Base-by-base conservation (phyloP, 2,797 vertebrate genomes). In the Aselliscus stoliczkanus region DNA sequence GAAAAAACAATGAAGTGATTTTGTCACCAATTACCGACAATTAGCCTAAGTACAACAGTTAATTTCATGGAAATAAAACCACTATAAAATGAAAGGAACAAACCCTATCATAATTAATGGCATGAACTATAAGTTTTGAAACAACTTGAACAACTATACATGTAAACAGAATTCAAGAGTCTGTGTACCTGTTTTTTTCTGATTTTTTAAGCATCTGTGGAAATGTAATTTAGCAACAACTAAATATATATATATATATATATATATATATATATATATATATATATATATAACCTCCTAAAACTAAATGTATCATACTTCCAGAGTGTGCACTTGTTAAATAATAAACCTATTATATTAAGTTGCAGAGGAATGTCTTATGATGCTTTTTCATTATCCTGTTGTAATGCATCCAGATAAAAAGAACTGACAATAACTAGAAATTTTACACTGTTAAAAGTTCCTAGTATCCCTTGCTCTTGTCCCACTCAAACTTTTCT, bases 1-100 rank as follows among this genome's bases (percentile, higher is more conserved):
- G 98, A 97, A 98, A 98, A 98, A 98, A 98, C 98, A 98, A 98
- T 98, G 98, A 98, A 98, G 97, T 97, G 98, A 97, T 98, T 98
- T 97, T 98, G 97, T 98, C 96, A 98, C 96, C 98, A 98, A 98
- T 98, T 98, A 98, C 98, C 97, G 98, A 97, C 97, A 98, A 98
- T 98, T 98, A 98, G 97, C 95, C 90, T 97, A 98, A 98, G 96
- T 96, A 98, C 21, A 50, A 98, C 96, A 98, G 98, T 98, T 98
- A 98, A 98, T 98, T 98, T 98, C 96, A 96, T 91, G 97, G 96
- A 98, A 97, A 98, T 97, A 98, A 97, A 98, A 98, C 79, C 93
- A 84, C 84, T 96, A 97, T 97, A 98, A 98, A 97, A 97, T 95
- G 97, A 98, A 98, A 94, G 85, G 82, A 98, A 96, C 56, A 95